Conservation (phyloP, 2,113 vertebrate genomes). For the Nestor notabilis region DNA sequence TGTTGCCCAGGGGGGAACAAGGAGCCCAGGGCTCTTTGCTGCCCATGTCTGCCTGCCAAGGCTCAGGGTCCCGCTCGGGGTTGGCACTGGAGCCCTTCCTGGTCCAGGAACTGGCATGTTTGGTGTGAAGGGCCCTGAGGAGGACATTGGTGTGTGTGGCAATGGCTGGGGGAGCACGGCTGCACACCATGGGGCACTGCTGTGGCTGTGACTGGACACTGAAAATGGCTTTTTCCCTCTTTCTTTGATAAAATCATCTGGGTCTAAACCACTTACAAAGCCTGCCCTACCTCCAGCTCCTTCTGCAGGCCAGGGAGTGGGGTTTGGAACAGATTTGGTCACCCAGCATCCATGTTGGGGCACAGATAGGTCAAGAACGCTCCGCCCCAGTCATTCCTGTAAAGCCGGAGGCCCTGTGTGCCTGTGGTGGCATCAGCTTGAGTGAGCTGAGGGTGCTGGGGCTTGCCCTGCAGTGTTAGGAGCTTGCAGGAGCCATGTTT, state of each 20-base stretch:
- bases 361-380: not conserved
- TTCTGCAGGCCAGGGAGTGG: not conserved
- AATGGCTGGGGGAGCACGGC: not conserved
- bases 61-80: not conserved
- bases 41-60: not conserved
- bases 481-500: not conserved
- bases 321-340: not conserved
- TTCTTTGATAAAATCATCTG: not conserved
- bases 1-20: not conserved
- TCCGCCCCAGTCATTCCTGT: accelerated
- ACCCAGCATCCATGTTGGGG: not conserved
- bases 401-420: not conserved
- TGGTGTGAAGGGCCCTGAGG: not conserved
- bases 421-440: accelerated
- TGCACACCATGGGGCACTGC: accelerated
- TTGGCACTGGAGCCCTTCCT: not conserved
- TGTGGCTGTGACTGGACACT: not conserved
- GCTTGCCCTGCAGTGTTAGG: not conserved
- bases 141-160: not conserved
- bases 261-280: not conserved
- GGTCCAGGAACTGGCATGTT: accelerated
- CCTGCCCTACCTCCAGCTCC: not conserved
- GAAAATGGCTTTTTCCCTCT: not conserved
- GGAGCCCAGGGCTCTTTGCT: not conserved
- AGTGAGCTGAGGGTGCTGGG: not conserved